Conservation (phyloP, 2,113 vertebrate genomes). For the Hemiscyllium ocellatum region DNA sequence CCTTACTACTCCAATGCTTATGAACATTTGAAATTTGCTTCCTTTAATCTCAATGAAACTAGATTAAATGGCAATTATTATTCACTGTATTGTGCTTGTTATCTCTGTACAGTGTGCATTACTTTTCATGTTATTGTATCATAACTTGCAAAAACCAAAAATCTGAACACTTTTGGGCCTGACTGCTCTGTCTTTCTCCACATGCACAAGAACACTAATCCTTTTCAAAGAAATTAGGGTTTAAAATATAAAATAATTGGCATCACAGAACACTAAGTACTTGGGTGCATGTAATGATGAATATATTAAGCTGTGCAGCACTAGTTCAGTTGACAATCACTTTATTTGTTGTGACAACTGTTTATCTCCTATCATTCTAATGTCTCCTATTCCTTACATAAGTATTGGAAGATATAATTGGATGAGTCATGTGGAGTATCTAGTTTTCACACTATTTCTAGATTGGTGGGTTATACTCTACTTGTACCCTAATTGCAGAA, state of each 20-base stretch:
- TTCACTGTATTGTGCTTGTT: not conserved
- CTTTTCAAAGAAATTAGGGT: not conserved
- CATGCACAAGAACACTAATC: not conserved
- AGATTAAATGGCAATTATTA: not conserved
- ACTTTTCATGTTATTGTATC: not conserved
- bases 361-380: not conserved
- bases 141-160: not conserved
- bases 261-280: not conserved
- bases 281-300: not conserved
- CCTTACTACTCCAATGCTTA: no score
- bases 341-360: not conserved
- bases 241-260: not conserved
- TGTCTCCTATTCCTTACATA: not conserved
- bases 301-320: not conserved
- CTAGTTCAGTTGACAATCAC: not conserved
- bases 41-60: not conserved
- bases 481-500: not conserved
- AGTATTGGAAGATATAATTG: not conserved
- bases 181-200: not conserved
- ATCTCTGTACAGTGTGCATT: not conserved
- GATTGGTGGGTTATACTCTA: not conserved
- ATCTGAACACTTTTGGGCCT: not conserved
- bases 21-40: not conserved
- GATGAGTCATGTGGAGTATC: not conserved
- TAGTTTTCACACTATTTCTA: not conserved